Percentiles rank a stretch among this genome's conserved stretches.
These are phyloP conservation scores for Apamea anceps DNA, from an alignment of 2,888 invertebrate species.

Conservation along the genomic window DNA sequence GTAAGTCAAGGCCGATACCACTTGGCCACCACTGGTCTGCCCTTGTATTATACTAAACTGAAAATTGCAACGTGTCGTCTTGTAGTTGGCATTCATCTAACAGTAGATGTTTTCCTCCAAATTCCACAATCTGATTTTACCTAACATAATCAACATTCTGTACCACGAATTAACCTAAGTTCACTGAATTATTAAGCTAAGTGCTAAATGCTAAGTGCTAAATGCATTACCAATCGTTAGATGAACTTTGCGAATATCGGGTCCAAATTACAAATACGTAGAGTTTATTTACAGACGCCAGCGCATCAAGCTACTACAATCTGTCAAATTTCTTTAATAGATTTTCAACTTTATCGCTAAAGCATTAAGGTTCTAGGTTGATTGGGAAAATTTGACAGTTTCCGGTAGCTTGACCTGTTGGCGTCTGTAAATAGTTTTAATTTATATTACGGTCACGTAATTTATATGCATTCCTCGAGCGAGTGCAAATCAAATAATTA, in stretches of 20 bases:
- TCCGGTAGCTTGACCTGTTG: too few relatives aligned
- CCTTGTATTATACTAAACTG: neutral
- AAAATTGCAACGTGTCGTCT: neutral
- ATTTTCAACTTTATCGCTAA: too few relatives aligned
- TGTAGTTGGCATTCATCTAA: too few relatives aligned
- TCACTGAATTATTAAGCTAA: slow-evolving; percentile 21
- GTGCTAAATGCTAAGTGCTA: slow-evolving; percentile 14
- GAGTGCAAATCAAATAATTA: slow-evolving; percentile 37
- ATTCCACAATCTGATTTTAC: neutral
- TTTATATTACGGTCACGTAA: slow-evolving; percentile 26
- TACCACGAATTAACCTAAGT: slow-evolving; percentile 19
- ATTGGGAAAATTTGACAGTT: too few relatives aligned
- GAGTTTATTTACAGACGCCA: slow-evolving; percentile 16
- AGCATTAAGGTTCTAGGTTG: too few relatives aligned
- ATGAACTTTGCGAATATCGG: slow-evolving; percentile 45
- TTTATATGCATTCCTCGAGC: slow-evolving; percentile 22
- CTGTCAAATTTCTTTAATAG: too few relatives aligned
- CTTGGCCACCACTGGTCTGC: too few relatives aligned
- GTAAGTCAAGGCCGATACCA: too few relatives aligned
- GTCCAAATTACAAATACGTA: slow-evolving; percentile 19
- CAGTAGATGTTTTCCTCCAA: neutral
- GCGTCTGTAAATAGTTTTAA: slow-evolving; percentile 19
- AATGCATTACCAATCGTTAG: slow-evolving; percentile 29
- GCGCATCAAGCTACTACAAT: too few relatives aligned
- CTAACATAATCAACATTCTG: slow-evolving; percentile 11